Percentiles rank a stretch among this genome's conserved stretches.
phyloP scores from a whole-genome alignment of 1,140 invertebrate species.

The Zaprionus vittiger region DNA sequence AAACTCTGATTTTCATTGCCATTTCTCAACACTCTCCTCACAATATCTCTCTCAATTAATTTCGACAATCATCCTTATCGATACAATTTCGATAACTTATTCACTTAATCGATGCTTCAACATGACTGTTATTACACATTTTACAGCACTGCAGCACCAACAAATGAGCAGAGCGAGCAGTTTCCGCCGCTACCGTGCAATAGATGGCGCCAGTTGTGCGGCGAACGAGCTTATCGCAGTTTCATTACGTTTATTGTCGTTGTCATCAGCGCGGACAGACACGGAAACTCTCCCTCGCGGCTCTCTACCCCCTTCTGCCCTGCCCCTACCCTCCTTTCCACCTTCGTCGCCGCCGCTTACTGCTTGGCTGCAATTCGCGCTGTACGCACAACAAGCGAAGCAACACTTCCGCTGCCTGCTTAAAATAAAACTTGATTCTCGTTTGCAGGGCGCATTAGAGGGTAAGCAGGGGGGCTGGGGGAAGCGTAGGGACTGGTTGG shows the following conservation, averaged over 20 bases:
- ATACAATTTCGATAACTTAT: neutral
- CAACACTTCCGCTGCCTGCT: conserved; percentile 75
- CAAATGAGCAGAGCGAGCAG: conserved; percentile 62
- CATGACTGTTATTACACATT: neutral
- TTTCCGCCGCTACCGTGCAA: conserved; percentile 32
- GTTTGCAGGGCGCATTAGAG: conserved; percentile 11
- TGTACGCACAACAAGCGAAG: conserved; percentile 48
- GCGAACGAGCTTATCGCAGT: conserved; percentile 67
- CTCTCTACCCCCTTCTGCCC: neutral
- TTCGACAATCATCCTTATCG: no score
- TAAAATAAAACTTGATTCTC: conserved; percentile 76
- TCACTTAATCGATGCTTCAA: neutral
- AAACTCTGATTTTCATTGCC: no score
- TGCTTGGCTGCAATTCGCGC: conserved; percentile 48
- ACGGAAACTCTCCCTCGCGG: conserved; percentile 9
- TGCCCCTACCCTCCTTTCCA: neutral
- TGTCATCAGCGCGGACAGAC: conserved; percentile 63
- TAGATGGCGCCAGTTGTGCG: conserved; percentile 11
- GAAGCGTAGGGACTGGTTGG: neutral
- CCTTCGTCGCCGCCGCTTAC: conserved; percentile 20
- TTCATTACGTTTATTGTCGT: conserved; percentile 79
- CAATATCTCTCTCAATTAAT: neutral
- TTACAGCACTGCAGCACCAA: conserved; percentile 21
- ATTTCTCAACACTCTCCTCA: neutral
- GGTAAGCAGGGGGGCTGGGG: neutral